Evolutionary conservation across 37 sponge, comb jelly and placozoan genomes (phyloP), one percentile per base, ranked within the genome.

Genomic region (Ephydatia muelleri): DNA sequence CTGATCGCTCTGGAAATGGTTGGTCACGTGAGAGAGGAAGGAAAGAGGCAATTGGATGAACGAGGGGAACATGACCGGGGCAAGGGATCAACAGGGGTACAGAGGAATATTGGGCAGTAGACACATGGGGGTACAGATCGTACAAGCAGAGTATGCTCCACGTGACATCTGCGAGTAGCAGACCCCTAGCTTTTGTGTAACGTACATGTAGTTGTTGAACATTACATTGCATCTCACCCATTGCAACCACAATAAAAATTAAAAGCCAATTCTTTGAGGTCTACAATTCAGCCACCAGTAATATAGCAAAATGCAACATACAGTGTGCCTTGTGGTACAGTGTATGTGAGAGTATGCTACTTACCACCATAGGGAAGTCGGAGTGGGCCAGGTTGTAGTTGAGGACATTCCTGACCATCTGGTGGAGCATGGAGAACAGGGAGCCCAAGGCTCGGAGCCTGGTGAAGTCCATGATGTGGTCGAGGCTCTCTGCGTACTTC

Each of bases 391-490:
- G 91, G 88, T 98, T 98, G 87, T 94, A 98, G 73, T 80, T 82
- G 71, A 96, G 86, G 40, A 98, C 76, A 37, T 94, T 87, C 39
- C 97, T 73, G 49, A 96, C 82, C 76, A 90, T 78, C 82, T 96
- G 95, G 87, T 94, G 89, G 57, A 98, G 80, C 97, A 98, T 94
- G 69, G 99, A 94, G 78, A 96, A 98, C 77, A 98, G 92, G 64
- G 93, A 86, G 77, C 89, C 86, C 29, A 98, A 91, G 38, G 93
- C 95, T 66, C 99, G 68, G 77, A 96, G 83, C 13, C 96, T 87
- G 13, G 97, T 98, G 85, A 96, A 96, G 83, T 98, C 99, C 99
- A 98, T 98, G 73, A 98, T 91, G 79, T 98, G 99, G 26, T 94
- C 97, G 68, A 91, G 78, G 1, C 65, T 33, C 75, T 86, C 91